Conservation (phyloP, 2,888 invertebrate genomes). For the Tenthredo distinguenda region DNA sequence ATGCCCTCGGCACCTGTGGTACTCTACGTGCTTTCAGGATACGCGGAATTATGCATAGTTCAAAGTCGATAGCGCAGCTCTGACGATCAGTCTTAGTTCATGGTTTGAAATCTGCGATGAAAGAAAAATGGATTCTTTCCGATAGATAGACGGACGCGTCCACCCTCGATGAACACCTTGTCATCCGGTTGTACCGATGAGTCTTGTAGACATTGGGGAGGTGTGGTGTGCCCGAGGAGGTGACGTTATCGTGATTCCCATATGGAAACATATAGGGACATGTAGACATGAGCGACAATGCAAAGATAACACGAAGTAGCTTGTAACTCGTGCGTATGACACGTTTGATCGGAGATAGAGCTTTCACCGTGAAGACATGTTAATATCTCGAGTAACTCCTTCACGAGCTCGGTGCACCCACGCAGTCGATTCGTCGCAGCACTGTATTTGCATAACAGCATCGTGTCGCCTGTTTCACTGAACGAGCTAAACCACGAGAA, state of each 20-base stretch:
- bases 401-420: neutral
- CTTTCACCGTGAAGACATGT: constrained; percentile 43
- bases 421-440: constrained; percentile 28
- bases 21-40: neutral
- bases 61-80: neutral
- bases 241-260: constrained; percentile 34
- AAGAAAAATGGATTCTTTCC: neutral
- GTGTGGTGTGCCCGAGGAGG: neutral
- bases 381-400: constrained; percentile 30
- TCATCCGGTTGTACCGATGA: neutral
- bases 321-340: constrained; percentile 47
- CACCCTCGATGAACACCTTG: neutral
- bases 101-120: neutral
- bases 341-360: constrained; percentile 43
- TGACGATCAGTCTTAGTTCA: neutral
- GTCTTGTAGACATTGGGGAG: neutral
- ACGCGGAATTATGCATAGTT: constrained; percentile 19
- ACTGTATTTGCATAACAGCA: constrained; percentile 39
- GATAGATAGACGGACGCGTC: too few species aligned
- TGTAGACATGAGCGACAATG: constrained; percentile 30
- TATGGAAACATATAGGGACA: neutral
- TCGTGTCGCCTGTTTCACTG: constrained; percentile 16
- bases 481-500: constrained; percentile 12
- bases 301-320: constrained; percentile 44
- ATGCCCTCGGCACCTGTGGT: constrained; percentile 13